Conservation (phyloP, 1,140 invertebrate genomes). For the Megalonaias nervosa region DNA sequence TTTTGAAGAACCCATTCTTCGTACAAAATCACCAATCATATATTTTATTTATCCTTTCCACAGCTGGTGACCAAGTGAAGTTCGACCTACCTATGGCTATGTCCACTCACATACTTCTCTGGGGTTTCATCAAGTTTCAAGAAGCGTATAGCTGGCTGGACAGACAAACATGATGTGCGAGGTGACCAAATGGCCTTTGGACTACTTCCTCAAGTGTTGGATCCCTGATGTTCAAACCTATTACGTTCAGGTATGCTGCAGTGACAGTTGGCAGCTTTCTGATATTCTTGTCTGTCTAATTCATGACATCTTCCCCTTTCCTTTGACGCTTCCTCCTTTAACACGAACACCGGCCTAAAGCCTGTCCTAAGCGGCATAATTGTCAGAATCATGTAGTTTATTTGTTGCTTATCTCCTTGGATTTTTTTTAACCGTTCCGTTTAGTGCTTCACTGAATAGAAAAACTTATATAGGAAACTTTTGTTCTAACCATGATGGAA, state of each 20-base stretch:
- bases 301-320: too few relatives aligned
- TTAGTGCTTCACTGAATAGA: neutral
- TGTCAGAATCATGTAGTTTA: too few relatives aligned
- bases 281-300: too few relatives aligned
- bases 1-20: neutral
- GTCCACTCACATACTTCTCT: slow-evolving; percentile 76
- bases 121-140: slow-evolving; percentile 76
- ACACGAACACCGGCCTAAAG: too few relatives aligned
- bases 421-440: neutral
- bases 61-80: slow-evolving; percentile 80
- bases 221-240: slow-evolving; percentile 39
- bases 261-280: too few relatives aligned
- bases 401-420: neutral
- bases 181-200: slow-evolving; percentile 74
- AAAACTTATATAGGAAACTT: neutral
- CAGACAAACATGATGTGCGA: slow-evolving; percentile 72
- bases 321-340: too few relatives aligned
- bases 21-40: too few relatives aligned
- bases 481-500: neutral
- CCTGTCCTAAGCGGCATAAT: too few relatives aligned
- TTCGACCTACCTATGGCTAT: slow-evolving; percentile 79
- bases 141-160: slow-evolving; percentile 73
- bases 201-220: slow-evolving; percentile 77
- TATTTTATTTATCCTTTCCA: neutral
- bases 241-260: slow-evolving; percentile 60